phyloP scores from a whole-genome alignment of 2,888 invertebrate species.

The Cosmorhoe ocellata region DNA sequence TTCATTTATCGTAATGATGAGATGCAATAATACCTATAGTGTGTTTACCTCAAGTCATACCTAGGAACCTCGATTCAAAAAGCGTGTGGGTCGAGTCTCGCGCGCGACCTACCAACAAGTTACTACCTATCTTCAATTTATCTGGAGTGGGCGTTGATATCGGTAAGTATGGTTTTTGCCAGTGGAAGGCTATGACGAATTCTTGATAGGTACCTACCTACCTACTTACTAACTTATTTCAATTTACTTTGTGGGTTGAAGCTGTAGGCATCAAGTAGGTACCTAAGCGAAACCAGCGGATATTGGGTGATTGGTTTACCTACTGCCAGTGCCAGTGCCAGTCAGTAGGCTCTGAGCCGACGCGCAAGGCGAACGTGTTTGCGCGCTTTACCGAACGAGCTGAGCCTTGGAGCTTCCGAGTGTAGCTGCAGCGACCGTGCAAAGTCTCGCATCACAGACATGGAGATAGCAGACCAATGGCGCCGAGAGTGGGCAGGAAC shows the following conservation, averaged over 20 bases:
- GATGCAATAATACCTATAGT: too few species aligned
- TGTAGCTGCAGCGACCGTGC: conserved; percentile 78
- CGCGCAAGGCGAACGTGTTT: conserved; percentile 60
- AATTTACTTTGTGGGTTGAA: conserved; percentile 65
- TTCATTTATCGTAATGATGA: too few species aligned
- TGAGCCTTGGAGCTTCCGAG: conserved; percentile 58
- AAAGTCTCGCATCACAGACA: conserved; percentile 49
- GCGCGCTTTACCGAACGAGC: conserved; percentile 52
- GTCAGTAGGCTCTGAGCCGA: conserved; percentile 66
- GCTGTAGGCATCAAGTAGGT: conserved; percentile 34
- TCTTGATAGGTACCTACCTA: too few species aligned
- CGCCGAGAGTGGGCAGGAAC: conserved; percentile 77
- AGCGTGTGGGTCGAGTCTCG: too few species aligned
- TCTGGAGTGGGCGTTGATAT: conserved; percentile 52
- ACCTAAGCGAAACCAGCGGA: conserved; percentile 39
- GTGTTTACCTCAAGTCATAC: too few species aligned
- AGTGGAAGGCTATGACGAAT: conserved; percentile 72
- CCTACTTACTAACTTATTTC: conserved; percentile 63
- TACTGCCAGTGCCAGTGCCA: conserved; percentile 23
- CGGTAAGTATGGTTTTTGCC: conserved; percentile 70
- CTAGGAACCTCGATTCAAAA: too few species aligned
- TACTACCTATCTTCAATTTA: conserved; percentile 38
- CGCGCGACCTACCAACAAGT: not conserved
- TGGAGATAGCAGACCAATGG: conserved; percentile 80
- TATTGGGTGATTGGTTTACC: conserved; percentile 27